These are phyloP conservation scores for Aphelocoma coerulescens DNA, from an alignment of 2,113 vertebrate species.

Conservation along the genomic window DNA sequence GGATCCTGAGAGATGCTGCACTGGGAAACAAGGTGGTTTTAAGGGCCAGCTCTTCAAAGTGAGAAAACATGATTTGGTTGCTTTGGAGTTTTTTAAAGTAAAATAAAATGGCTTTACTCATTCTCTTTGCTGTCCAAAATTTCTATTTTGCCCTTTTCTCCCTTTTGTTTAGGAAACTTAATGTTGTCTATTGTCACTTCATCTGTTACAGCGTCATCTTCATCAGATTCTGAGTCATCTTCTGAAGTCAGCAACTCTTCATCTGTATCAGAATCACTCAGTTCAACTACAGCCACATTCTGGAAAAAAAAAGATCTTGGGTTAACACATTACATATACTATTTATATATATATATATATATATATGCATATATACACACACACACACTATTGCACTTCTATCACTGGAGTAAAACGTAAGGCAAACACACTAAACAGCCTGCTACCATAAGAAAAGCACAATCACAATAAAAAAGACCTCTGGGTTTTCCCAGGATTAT, in stretches of 20 bases:
- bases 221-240: slow-evolving; percentile 68
- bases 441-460: not conserved
- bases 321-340: not conserved
- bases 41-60: not conserved
- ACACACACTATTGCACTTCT: not conserved
- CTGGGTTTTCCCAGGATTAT: not conserved
- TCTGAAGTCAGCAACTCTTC: slow-evolving; percentile 60
- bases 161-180: slow-evolving; percentile 77
- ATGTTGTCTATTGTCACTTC: slow-evolving; percentile 81
- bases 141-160: slow-evolving; percentile 80
- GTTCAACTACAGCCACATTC: slow-evolving; percentile 89
- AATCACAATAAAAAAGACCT: not conserved
- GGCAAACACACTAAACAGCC: not conserved
- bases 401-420: not conserved
- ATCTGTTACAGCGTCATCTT: slow-evolving; percentile 39
- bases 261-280: slow-evolving; percentile 75
- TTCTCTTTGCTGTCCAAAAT: slow-evolving; percentile 70
- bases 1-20: not conserved
- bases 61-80: not conserved
- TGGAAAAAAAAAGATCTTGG: not conserved
- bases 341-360: not conserved
- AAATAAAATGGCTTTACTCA: slow-evolving; percentile 2
- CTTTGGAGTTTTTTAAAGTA: not conserved
- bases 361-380: not conserved
- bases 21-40: not conserved